Conservation (phyloP, 2,797 vertebrate genomes). For the Pseudomugil gertrudae region DNA sequence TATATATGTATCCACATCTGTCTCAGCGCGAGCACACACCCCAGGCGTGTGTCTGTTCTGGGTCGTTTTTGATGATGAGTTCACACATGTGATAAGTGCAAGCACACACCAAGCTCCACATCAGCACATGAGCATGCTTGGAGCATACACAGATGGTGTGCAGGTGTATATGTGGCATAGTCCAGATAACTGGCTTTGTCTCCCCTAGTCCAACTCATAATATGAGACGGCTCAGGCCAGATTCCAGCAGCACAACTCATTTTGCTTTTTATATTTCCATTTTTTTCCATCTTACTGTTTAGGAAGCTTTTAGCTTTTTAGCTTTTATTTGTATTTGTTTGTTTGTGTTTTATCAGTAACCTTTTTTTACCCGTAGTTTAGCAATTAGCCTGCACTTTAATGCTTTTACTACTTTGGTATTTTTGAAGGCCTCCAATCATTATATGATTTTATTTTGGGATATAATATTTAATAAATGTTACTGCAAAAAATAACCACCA, state of each 20-base stretch:
- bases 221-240: constrained; percentile 17
- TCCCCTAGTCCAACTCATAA: constrained; percentile 17
- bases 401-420: not conserved
- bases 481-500: constrained; percentile 8
- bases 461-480: constrained; percentile 20
- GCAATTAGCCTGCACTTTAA: not conserved
- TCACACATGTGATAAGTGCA: constrained; percentile 1
- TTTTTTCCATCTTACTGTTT: not conserved
- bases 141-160: constrained; percentile 53
- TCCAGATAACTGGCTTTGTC: constrained; percentile 41
- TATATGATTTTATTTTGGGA: constrained; percentile 5
- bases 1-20: constrained; percentile 27
- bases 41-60: constrained; percentile 27
- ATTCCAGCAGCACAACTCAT: constrained; percentile 40
- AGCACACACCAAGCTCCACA: constrained; percentile 17
- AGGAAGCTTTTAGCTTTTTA: constrained; percentile 1
- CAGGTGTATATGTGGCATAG: constrained; percentile 63
- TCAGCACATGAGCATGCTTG: constrained; percentile 7
- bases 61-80: constrained; percentile 31
- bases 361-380: constrained; percentile 8
- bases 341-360: constrained; percentile 16
- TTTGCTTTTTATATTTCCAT: constrained; percentile 1
- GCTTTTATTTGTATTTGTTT: constrained; percentile 35
- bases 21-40: constrained; percentile 15
- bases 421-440: not conserved